Percentiles rank a stretch among this genome's conserved stretches.
phyloP scores from a whole-genome alignment of 2,113 vertebrate species.

The Crotalus helleri region DNA sequence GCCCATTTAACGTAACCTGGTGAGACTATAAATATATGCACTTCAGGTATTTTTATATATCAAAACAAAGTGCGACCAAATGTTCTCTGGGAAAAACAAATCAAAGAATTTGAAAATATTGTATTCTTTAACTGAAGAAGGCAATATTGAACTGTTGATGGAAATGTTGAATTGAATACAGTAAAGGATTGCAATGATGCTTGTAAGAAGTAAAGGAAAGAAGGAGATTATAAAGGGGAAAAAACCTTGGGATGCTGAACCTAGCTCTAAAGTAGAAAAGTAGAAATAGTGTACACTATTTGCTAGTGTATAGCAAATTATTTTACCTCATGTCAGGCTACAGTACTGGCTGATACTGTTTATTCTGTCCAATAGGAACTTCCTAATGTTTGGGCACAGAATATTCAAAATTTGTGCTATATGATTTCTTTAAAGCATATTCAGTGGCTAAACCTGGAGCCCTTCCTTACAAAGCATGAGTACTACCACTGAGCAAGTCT shows the following conservation, averaged over 20 bases:
- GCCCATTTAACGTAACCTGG: neutral
- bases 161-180: neutral
- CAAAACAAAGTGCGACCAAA: neutral
- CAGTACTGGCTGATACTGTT: neutral
- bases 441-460: neutral
- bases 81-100: neutral
- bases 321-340: neutral
- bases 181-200: neutral
- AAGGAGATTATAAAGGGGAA: neutral
- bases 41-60: neutral
- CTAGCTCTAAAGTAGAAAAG: neutral
- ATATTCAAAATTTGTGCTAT: neutral
- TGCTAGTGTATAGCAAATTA: neutral
- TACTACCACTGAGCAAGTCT: neutral
- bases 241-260: neutral
- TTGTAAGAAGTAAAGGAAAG: neutral
- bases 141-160: neutral
- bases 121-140: neutral
- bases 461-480: neutral
- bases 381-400: neutral
- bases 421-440: neutral
- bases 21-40: fast-evolving
- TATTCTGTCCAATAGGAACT: neutral
- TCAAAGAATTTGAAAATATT: fast-evolving
- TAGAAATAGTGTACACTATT: neutral